Evolutionary conservation across 2,797 vertebrate genomes (phyloP).

Genomic region (Gypaetus barbatus): DNA sequence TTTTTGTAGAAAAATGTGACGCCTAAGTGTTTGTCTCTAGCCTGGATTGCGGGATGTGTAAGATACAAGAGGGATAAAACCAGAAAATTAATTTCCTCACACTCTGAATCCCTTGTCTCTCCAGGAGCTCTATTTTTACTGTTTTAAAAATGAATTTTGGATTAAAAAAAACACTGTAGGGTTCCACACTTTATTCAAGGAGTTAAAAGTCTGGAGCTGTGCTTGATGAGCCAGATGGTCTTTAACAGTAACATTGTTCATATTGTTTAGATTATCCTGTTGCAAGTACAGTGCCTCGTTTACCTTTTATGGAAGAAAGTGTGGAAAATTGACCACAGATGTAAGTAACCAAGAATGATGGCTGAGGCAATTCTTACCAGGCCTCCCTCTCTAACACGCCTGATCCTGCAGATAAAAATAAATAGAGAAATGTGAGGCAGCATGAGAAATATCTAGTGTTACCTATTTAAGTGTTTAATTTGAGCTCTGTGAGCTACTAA

Average conservation of each 20-base stretch:
- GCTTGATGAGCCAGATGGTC: constrained; percentile 79
- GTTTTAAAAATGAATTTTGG: constrained; percentile 25
- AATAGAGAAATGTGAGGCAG: constrained; percentile 69
- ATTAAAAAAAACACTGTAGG: not conserved
- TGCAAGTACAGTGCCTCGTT: constrained; percentile 80
- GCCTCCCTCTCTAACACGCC: constrained; percentile 69
- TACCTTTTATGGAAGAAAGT: constrained; percentile 88
- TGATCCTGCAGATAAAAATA: constrained; percentile 79
- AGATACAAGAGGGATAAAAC: not conserved
- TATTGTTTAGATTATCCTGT: constrained; percentile 84
- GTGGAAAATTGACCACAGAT: constrained; percentile 83
- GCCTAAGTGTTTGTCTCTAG: not conserved
- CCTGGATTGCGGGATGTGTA: not conserved
- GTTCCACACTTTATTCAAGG: constrained; percentile 72
- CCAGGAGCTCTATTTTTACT: not conserved
- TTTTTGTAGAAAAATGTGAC: not conserved
- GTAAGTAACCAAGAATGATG: constrained; percentile 77
- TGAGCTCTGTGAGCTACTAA: constrained; percentile 62
- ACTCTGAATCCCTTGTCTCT: not conserved
- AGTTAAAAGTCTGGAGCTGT: constrained; percentile 78
- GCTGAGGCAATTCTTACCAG: constrained; percentile 76
- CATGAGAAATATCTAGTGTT: constrained; percentile 58
- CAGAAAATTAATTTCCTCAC: not conserved
- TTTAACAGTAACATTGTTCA: constrained; percentile 80
- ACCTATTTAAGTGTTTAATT: constrained; percentile 70